phyloP scores from a whole-genome alignment of 2,113 vertebrate genomes.

The Caranx ignobilis region DNA sequence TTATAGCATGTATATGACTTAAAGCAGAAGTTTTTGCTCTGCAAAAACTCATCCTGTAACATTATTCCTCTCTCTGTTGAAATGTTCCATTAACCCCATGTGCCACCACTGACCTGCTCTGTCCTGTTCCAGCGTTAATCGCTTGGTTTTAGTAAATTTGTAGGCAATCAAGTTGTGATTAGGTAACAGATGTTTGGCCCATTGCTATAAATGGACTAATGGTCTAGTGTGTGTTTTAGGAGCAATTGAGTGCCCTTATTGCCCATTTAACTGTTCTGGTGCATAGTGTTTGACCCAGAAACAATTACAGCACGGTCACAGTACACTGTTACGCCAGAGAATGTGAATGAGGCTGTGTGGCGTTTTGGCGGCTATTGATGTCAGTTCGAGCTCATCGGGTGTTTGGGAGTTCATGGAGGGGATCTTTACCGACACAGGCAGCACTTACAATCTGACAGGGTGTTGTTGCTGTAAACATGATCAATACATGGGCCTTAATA shows the following conservation, averaged over 20 bases:
- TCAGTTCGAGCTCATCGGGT: conserved; percentile 4
- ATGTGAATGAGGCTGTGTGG: conserved; percentile 8
- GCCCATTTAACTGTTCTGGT: conserved; percentile 51
- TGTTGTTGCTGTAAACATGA: not conserved
- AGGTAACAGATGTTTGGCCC: conserved; percentile 47
- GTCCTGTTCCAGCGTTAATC: conserved; percentile 28
- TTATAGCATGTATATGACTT: not conserved
- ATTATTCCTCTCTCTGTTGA: not conserved
- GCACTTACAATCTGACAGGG: not conserved
- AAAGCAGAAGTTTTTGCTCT: not conserved
- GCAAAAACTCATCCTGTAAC: not conserved
- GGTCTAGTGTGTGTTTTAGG: conserved; percentile 47
- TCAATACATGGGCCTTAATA: not conserved
- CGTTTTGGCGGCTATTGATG: conserved; percentile 43
- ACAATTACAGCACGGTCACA: conserved; percentile 27
- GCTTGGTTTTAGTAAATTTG: conserved; percentile 9
- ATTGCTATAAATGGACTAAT: conserved; percentile 43
- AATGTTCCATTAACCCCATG: conserved; percentile 22
- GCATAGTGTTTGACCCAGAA: conserved; percentile 73
- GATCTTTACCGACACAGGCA: not conserved
- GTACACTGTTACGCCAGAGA: conserved; percentile 13
- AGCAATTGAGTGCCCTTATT: conserved; percentile 77
- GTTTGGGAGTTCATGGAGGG: conserved; percentile 16
- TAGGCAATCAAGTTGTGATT: conserved; percentile 42
- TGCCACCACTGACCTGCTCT: not conserved